Evolutionary conservation across 2,797 vertebrate genomes (phyloP).

Genomic region (Parambassis ranga): DNA sequence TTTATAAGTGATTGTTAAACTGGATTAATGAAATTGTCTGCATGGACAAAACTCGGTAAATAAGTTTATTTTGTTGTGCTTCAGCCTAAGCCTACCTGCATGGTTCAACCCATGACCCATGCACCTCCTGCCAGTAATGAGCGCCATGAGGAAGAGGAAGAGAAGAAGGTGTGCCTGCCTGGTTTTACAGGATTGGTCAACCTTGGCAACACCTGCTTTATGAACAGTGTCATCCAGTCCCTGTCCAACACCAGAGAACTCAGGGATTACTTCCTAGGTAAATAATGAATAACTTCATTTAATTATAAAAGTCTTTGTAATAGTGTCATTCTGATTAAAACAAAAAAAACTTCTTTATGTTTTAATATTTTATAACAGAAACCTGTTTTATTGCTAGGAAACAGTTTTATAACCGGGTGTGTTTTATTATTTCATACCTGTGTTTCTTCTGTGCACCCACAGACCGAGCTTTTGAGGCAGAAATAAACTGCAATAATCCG

Average conservation of each 20-base stretch:
- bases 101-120: conserved; percentile 99
- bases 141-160: conserved; percentile 91
- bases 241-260: conserved; percentile 97
- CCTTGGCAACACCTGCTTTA: conserved; percentile 98
- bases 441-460: conserved; percentile 17
- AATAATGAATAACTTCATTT: conserved; percentile 4
- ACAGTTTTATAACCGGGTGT: neutral
- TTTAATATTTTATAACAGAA: too few relatives aligned
- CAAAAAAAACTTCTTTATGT: too few relatives aligned
- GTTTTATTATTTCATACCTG: neutral
- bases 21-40: too few relatives aligned
- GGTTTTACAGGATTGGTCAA: conserved; percentile 98
- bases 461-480: conserved; percentile 94
- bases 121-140: conserved; percentile 83
- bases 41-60: neutral
- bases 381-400: neutral
- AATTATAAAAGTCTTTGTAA: neutral
- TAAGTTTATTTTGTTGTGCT: neutral
- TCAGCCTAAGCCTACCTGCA: conserved; percentile 96
- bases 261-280: conserved; percentile 97
- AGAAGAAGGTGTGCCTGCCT: conserved; percentile 94
- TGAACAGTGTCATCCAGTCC: conserved; percentile 99
- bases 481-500: conserved; percentile 97
- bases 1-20: too few relatives aligned
- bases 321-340: neutral